These are phyloP conservation scores for Eupithecia abbreviata DNA, from an alignment of 2,888 invertebrate species.

Conservation along the genomic window DNA sequence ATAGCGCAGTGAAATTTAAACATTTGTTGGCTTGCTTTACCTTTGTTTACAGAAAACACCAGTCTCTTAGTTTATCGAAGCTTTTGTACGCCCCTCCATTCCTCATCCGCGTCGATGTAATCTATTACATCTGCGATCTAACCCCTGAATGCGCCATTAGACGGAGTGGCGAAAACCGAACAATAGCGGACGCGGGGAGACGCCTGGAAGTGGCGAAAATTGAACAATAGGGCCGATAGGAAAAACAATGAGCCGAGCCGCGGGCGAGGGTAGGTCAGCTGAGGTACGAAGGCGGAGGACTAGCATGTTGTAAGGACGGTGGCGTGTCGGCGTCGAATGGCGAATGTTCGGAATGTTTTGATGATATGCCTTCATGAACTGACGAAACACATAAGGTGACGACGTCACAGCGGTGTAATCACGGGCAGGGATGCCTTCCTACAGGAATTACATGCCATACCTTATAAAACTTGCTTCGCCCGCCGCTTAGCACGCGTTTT, in stretches of 20 bases:
- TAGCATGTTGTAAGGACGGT: not conserved
- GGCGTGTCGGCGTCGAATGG: not conserved
- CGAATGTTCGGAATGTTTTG: not conserved
- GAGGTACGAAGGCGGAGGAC: conserved; percentile 29
- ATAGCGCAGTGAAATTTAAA: not conserved
- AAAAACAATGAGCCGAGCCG: conserved; percentile 57
- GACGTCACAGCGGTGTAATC: not conserved
- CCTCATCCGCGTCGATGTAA: conserved; percentile 15
- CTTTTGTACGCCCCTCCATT: conserved; percentile 2
- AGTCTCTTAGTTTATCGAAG: not conserved
- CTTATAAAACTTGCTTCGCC: too few relatives aligned
- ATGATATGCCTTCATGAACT: not conserved
- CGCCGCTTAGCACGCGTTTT: too few relatives aligned
- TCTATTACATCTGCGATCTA: conserved; percentile 30
- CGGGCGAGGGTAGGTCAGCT: conserved; percentile 42
- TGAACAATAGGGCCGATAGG: conserved; percentile 57
- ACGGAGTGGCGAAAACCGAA: conserved; percentile 37
- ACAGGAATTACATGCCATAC: not conserved
- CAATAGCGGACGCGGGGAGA: conserved; percentile 41
- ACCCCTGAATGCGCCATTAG: conserved; percentile 35
- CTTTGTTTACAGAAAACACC: not conserved
- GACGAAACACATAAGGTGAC: not conserved
- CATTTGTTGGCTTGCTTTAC: not conserved
- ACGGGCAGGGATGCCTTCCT: not conserved
- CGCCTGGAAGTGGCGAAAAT: conserved; percentile 59